These are phyloP conservation scores for Arizona elegans DNA, from an alignment of 2,113 vertebrate genomes.

Conservation along the genomic window DNA sequence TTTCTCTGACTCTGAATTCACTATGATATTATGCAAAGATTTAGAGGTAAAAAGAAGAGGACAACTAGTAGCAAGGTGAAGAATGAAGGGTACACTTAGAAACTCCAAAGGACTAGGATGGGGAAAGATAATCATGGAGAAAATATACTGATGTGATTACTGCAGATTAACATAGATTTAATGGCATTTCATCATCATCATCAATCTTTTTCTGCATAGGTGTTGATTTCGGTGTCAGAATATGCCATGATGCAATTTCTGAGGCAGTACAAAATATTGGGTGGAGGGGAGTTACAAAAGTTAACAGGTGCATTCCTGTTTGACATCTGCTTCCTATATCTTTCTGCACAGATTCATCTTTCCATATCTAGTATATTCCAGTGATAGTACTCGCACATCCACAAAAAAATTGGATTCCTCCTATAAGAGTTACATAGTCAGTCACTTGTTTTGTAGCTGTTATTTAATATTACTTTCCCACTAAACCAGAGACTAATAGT, in stretches of 20 bases:
- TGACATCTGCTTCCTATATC: background rate
- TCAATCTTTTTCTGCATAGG: background rate
- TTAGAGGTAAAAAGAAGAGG: background rate
- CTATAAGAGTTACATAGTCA: background rate
- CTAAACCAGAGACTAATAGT: constrained; percentile 32
- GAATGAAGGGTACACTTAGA: background rate
- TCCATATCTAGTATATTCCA: background rate
- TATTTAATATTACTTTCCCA: constrained; percentile 42
- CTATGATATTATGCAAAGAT: background rate
- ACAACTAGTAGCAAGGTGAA: background rate
- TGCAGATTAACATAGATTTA: background rate
- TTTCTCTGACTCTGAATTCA: background rate
- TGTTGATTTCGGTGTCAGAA: background rate
- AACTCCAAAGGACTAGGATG: background rate
- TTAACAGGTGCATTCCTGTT: background rate
- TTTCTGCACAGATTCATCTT: background rate
- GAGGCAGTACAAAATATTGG: background rate
- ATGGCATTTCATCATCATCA: background rate
- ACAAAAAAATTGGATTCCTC: constrained; percentile 39
- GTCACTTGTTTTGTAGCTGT: constrained; percentile 9
- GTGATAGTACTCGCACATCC: background rate
- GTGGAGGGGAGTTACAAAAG: background rate
- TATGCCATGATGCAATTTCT: background rate
- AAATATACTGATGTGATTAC: background rate
- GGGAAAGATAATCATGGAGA: background rate